Percentiles rank a stretch among this genome's conserved stretches.
These are phyloP conservation scores for Tipula unca DNA, from an alignment of 2,888 invertebrate species.

Conservation along the genomic window DNA sequence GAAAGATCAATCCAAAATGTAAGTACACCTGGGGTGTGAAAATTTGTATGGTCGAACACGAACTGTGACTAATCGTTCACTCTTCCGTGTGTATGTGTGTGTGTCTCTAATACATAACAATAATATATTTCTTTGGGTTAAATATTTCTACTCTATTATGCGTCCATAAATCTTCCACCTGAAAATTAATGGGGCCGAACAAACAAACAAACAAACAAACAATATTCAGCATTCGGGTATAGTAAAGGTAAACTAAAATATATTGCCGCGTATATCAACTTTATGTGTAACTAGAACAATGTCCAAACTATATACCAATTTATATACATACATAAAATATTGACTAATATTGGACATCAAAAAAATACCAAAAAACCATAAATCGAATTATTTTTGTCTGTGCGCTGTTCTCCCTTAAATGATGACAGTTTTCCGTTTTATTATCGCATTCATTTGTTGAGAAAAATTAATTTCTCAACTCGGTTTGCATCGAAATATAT, in stretches of 20 bases:
- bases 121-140: too few relatives aligned
- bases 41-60: too few relatives aligned
- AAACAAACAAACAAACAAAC: neutral
- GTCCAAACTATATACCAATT: too few relatives aligned
- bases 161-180: neutral
- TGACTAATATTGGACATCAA: neutral
- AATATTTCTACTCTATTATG: too few relatives aligned
- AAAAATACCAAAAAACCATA: neutral
- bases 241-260: neutral
- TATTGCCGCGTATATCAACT: too few relatives aligned
- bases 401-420: neutral
- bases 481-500: neutral
- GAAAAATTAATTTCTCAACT: neutral
- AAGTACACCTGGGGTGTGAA: too few relatives aligned
- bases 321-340: neutral
- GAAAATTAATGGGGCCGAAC: neutral
- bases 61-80: too few relatives aligned
- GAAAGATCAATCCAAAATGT: too few relatives aligned
- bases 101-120: too few relatives aligned
- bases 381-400: neutral
- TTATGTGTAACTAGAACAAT: neutral
- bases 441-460: neutral
- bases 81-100: too few relatives aligned
- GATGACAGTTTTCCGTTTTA: neutral
- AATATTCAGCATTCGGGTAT: neutral